Percentiles rank a stretch among this genome's conserved stretches.
Conservation (phyloP, 2,797 vertebrate species). For the Vultur gryphus region DNA sequence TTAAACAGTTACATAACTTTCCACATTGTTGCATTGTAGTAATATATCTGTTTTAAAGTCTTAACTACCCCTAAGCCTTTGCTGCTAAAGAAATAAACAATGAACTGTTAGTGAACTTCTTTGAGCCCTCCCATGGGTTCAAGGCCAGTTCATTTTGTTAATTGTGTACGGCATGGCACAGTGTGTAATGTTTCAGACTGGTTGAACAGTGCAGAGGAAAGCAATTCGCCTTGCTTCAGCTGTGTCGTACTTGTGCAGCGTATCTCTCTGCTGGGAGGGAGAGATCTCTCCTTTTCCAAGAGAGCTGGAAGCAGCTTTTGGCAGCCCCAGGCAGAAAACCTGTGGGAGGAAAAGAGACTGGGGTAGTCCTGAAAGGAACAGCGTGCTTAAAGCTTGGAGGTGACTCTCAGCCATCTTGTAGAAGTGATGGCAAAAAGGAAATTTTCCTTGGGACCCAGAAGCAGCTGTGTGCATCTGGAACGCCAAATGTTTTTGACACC, state of each 20-base stretch:
- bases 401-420: background rate
- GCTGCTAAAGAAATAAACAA: background rate
- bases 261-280: background rate
- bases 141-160: background rate
- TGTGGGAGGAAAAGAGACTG: background rate
- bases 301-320: background rate
- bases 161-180: fast-evolving
- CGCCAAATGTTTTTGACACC: background rate
- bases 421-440: background rate
- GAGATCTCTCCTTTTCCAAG: background rate
- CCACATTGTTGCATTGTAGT: too few relatives aligned
- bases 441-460: background rate
- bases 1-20: background rate
- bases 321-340: background rate
- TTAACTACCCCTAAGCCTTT: background rate
- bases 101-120: background rate
- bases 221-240: background rate
- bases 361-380: background rate
- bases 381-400: too few relatives aligned
- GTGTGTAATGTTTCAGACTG: background rate
- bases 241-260: fast-evolving
- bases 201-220: background rate
- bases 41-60: background rate
- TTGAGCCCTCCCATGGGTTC: background rate
- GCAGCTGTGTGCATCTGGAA: background rate